Percentiles rank a stretch among this genome's conserved stretches.
These are phyloP conservation scores for Sinopyrophorus schimmeli DNA, from an alignment of 2,888 invertebrate genomes.

Conservation along the genomic window DNA sequence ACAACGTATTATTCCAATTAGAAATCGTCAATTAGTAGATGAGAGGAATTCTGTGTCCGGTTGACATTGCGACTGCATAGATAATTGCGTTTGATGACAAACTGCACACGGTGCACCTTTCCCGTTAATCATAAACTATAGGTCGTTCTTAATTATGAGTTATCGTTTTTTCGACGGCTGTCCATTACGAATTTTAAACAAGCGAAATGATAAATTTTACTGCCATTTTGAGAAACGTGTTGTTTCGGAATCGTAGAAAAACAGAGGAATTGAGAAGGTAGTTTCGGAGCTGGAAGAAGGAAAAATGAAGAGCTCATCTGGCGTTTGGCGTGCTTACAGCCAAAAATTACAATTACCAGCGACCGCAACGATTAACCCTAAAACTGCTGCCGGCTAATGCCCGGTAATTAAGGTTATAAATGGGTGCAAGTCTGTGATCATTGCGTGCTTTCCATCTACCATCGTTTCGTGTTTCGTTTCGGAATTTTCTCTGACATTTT, in stretches of 20 bases:
- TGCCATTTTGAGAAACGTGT: no score
- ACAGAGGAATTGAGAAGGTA: no score
- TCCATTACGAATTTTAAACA: constrained; percentile 6
- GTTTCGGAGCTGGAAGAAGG: no score
- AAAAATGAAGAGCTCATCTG: no score
- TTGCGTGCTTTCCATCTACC: constrained; percentile 29
- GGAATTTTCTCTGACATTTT: constrained; percentile 27
- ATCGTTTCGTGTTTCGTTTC: constrained; percentile 27
- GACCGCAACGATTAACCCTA: constrained; percentile 30
- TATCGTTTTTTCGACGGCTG: no score
- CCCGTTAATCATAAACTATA: no score
- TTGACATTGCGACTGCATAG: constrained; percentile 35
- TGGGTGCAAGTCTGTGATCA: constrained; percentile 32
- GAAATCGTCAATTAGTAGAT: constrained; percentile 41
- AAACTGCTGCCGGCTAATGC: constrained; percentile 30
- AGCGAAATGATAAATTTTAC: no score
- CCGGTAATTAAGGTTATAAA: constrained; percentile 34
- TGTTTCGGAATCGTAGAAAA: no score
- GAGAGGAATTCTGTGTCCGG: constrained; percentile 39
- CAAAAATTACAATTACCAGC: constrained; percentile 27
- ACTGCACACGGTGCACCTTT: constrained; percentile 17
- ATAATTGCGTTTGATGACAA: constrained; percentile 37
- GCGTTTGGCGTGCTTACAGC: no score
- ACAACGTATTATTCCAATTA: constrained; percentile 38
- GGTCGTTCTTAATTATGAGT: no score